Evolutionary conservation across 2,113 vertebrate species (phyloP).

Genomic region (Hippocampus abdominalis): DNA sequence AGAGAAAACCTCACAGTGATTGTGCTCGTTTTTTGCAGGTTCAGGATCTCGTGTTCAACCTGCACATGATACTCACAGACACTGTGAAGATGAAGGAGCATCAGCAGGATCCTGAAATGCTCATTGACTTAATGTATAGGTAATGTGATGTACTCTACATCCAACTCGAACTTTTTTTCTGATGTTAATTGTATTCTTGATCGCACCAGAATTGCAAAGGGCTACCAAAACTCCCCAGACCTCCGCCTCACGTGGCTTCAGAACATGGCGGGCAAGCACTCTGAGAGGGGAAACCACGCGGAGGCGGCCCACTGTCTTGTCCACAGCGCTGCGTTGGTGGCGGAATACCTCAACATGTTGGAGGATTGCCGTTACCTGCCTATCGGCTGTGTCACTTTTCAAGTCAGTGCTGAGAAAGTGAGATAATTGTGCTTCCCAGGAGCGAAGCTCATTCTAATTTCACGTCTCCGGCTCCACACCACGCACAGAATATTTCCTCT

Average conservation of each 20-base stretch:
- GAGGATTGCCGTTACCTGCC: slow-evolving; percentile 88
- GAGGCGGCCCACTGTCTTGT: slow-evolving; percentile 90
- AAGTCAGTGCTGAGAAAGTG: slow-evolving; percentile 66
- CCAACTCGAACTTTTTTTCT: background rate
- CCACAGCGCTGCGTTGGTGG: slow-evolving; percentile 85
- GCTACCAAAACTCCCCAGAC: slow-evolving; percentile 90
- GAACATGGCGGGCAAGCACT: slow-evolving; percentile 90
- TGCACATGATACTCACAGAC: slow-evolving; percentile 93
- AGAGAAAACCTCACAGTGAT: background rate
- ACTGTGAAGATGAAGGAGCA: slow-evolving; percentile 95
- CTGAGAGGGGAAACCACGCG: slow-evolving; percentile 81
- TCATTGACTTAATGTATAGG: slow-evolving; percentile 93
- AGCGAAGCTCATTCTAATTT: background rate
- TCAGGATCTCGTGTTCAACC: slow-evolving; percentile 89
- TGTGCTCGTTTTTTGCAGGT: slow-evolving; percentile 67
- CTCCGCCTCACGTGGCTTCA: slow-evolving; percentile 88
- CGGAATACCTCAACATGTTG: slow-evolving; percentile 89
- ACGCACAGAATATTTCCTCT: slow-evolving; percentile 81
- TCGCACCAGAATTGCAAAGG: slow-evolving; percentile 83
- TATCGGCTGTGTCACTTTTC: slow-evolving; percentile 88
- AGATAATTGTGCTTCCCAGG: background rate
- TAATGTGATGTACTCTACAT: slow-evolving; percentile 28
- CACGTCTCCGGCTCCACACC: background rate
- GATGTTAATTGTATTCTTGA: background rate
- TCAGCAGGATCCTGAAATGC: slow-evolving; percentile 91